These are phyloP conservation scores for Charina bottae DNA, from an alignment of 2,113 vertebrate species.

Conservation along the genomic window DNA sequence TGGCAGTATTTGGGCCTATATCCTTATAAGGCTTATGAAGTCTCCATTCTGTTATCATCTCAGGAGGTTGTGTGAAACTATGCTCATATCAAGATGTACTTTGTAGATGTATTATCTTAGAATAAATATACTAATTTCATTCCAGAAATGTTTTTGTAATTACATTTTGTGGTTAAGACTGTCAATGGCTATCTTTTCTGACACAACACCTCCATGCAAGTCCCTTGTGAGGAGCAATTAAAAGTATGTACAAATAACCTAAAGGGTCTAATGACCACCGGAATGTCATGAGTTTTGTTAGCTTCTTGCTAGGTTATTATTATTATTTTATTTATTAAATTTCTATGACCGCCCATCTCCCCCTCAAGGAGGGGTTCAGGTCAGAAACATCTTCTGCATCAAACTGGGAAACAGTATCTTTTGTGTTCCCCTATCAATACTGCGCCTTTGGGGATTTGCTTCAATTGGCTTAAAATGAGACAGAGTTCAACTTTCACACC, in stretches of 20 bases:
- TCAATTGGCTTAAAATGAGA: neutral
- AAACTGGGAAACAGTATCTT: constrained; percentile 6
- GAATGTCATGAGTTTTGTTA: constrained; percentile 9
- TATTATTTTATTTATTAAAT: no score
- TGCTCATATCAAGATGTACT: neutral
- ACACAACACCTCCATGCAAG: neutral
- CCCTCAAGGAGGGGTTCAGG: no score
- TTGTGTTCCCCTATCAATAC: neutral
- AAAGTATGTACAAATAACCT: neutral
- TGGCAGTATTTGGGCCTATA: neutral
- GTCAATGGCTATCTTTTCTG: neutral
- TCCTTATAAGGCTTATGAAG: neutral
- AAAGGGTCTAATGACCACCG: neutral
- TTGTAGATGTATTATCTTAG: neutral
- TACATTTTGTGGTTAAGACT: neutral
- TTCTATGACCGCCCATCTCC: no score
- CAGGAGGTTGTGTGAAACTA: neutral
- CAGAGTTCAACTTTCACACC: constrained; percentile 1
- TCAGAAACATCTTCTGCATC: constrained; percentile 5
- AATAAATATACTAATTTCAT: neutral
- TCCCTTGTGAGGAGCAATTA: constrained; percentile 5
- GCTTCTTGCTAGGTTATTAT: neutral
- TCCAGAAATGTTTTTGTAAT: neutral
- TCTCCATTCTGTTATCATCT: neutral
- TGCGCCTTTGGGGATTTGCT: neutral